Base-by-base conservation (phyloP, 2,113 vertebrate genomes). In the Oryzias celebensis region DNA sequence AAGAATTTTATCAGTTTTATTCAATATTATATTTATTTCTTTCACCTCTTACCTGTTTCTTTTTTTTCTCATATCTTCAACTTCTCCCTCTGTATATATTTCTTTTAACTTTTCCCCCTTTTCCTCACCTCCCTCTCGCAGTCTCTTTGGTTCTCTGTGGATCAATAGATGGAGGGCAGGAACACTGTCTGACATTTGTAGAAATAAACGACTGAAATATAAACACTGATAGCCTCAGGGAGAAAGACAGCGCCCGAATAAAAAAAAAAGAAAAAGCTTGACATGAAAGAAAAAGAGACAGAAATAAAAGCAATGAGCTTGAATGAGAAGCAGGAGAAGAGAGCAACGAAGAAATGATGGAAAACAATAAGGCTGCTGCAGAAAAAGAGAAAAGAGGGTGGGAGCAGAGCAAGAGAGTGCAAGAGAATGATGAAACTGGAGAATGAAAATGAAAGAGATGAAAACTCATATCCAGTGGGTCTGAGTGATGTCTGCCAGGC, bases 171-270 rank as follows among this genome's bases (percentile, higher is more conserved):
- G 68, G 84, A 78, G 80, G 84, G 84, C 83, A 85, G 81, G 79
- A 90, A 85, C 76, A 69, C 80, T 83, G 84, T 86, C 82, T 88
- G 88, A 90, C 88, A 87, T 90, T 88, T 90, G 86, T 90, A 86
- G 87, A 86, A 90, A 90, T 87, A 90, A 90, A 90, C 84, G 82
- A 85, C 75, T 83, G 87, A 90, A 90, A 88, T 90, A 88, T 85
- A 85, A 90, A 87, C 86, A 86, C 82, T 60, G 78, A 71, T 57
- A 52, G 86, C 86, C 85, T 73, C 52, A 36, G 82, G 84, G 83
- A 81, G 78, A 53, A 73, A 76, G 85, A 71, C 2, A 18, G 58
- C 54, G 54, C 31, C 10, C 10, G 10, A 3, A 36, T 12, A 36
- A 36, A 36, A 36, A 12, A 36, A 36, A 10, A 5, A 48, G 60